Conservation (phyloP, 2,113 vertebrate species). For the Gopherus evgoodei region DNA sequence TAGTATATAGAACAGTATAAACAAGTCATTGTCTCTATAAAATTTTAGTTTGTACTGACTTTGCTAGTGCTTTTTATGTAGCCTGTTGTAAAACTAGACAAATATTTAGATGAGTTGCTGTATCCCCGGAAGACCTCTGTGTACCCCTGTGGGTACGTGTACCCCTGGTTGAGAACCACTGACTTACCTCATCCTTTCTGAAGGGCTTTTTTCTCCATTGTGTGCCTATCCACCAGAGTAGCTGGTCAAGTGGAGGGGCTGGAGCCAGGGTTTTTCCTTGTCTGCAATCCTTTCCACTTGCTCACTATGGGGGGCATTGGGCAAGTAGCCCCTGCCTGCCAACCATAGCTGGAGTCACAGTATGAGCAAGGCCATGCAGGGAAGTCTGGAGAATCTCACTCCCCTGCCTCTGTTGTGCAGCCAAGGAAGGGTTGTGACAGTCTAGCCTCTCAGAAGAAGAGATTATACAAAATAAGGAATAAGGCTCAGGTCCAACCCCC, state of each 20-base stretch:
- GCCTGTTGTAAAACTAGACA: too few species aligned
- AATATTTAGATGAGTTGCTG: too few species aligned
- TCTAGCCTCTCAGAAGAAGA: not conserved
- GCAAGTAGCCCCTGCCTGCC: too few species aligned
- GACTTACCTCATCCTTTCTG: not conserved
- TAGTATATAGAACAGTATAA: too few species aligned
- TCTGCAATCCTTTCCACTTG: not conserved
- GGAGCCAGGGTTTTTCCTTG: not conserved
- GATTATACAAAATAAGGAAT: not conserved
- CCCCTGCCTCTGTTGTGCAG: not conserved
- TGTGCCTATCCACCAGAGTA: not conserved
- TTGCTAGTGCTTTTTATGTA: too few species aligned
- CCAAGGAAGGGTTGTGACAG: not conserved
- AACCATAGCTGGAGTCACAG: not conserved
- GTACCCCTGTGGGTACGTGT: too few species aligned
- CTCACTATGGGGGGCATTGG: not conserved
- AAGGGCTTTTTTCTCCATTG: fast-evolving
- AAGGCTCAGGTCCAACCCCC: not conserved
- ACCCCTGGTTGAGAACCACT: too few species aligned
- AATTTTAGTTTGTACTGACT: too few species aligned
- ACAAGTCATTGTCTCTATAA: too few species aligned
- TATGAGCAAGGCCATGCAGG: not conserved
- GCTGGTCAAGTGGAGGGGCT: not conserved
- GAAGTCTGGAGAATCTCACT: not conserved
- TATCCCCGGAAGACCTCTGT: too few species aligned